Percentiles rank a stretch among this genome's conserved stretches.
phyloP scores from a whole-genome alignment of 2,113 vertebrate genomes.

The Equus quagga region DNA sequence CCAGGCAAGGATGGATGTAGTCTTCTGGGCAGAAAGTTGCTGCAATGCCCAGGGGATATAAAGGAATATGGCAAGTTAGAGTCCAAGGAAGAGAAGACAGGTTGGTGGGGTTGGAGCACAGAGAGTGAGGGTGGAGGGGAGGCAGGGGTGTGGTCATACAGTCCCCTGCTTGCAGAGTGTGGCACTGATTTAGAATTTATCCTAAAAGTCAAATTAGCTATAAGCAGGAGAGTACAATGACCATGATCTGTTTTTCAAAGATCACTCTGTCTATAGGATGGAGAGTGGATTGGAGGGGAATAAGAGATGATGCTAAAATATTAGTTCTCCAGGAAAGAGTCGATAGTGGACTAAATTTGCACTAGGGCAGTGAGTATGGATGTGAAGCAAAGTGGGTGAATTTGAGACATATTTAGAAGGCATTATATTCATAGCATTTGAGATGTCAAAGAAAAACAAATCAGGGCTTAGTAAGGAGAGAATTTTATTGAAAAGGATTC shows the following conservation, averaged over 20 bases:
- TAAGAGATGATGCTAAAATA: not conserved
- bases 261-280: not conserved
- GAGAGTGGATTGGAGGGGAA: not conserved
- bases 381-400: not conserved
- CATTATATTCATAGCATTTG: not conserved
- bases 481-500: slow-evolving; percentile 9
- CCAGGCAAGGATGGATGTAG: not conserved
- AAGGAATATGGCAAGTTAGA: not conserved
- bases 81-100: not conserved
- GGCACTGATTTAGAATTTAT: not conserved
- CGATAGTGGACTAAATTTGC: not conserved
- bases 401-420: slow-evolving; percentile 17
- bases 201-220: not conserved
- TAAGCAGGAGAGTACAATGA: not conserved
- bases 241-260: not conserved
- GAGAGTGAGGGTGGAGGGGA: not conserved
- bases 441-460: slow-evolving; percentile 24
- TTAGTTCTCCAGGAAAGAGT: not conserved
- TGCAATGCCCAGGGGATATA: not conserved
- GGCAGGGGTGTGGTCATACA: not conserved
- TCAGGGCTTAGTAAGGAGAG: not conserved
- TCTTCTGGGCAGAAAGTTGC: not conserved
- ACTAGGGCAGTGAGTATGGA: not conserved
- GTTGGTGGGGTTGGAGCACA: not conserved
- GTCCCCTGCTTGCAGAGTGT: not conserved